These are phyloP conservation scores for Cyphomyrmex costatus DNA, from an alignment of 1,140 invertebrate species.

Conservation along the genomic window DNA sequence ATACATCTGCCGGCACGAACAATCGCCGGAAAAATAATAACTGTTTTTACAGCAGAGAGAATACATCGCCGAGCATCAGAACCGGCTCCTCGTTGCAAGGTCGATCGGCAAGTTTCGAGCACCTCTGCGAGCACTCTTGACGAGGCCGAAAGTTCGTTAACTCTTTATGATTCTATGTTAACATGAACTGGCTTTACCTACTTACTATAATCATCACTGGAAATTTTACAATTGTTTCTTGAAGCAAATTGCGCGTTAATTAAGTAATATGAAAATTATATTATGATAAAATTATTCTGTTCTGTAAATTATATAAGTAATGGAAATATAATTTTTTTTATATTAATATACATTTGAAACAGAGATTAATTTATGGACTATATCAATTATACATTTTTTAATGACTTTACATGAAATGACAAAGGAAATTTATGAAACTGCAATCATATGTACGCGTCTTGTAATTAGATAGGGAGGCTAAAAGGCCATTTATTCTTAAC, in stretches of 20 bases:
- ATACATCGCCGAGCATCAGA: conserved; percentile 76
- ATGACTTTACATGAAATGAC: background rate
- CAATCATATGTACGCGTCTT: background rate
- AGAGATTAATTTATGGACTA: too few relatives aligned
- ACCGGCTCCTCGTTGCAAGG: conserved; percentile 67
- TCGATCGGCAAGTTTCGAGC: conserved; percentile 51
- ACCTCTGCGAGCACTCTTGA: conserved; percentile 21
- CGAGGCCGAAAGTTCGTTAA: conserved; percentile 37
- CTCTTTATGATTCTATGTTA: background rate
- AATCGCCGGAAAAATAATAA: conserved; percentile 84
- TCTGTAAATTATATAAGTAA: background rate
- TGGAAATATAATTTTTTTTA: background rate
- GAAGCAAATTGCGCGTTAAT: background rate
- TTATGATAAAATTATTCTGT: too few relatives aligned
- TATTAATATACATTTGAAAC: background rate
- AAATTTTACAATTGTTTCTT: conserved; percentile 31
- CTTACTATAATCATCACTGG: background rate
- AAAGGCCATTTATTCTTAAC: conserved; percentile 36
- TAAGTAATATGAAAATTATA: conserved; percentile 4
- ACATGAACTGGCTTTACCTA: background rate
- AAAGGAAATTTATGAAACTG: conserved; percentile 9
- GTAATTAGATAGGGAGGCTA: background rate
- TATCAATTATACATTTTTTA: background rate
- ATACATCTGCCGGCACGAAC: conserved; percentile 83
- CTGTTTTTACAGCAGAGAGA: conserved; percentile 82